These are phyloP conservation scores for Bombus confusus DNA, from an alignment of 1,140 invertebrate species.

Conservation along the genomic window DNA sequence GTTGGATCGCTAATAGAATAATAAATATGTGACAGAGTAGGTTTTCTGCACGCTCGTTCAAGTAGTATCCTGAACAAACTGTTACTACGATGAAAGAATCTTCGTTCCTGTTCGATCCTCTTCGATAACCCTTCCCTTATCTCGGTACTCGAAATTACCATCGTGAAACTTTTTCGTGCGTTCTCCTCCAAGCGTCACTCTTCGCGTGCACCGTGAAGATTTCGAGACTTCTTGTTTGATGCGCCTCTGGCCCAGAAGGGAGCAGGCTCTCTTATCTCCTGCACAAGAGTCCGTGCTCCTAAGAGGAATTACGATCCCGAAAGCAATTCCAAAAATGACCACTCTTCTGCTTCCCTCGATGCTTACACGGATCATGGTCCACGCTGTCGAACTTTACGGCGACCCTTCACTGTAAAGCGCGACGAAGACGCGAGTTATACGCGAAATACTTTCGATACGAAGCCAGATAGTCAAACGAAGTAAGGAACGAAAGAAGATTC, in stretches of 20 bases:
- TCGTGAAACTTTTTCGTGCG: not conserved
- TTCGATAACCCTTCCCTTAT: slow-evolving; percentile 3
- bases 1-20: slow-evolving; percentile 78
- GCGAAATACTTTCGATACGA: slow-evolving; percentile 56
- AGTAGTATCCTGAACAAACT: slow-evolving; percentile 65
- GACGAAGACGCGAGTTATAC: not conserved
- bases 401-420: not conserved
- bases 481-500: slow-evolving; percentile 55
- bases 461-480: slow-evolving; percentile 51
- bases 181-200: not conserved
- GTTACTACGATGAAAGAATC: not conserved
- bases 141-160: not conserved
- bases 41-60: slow-evolving; percentile 59
- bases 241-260: not conserved
- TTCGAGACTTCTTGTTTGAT: not conserved
- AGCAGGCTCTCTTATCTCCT: not conserved
- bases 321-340: not conserved
- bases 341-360: not conserved
- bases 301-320: slow-evolving; percentile 1
- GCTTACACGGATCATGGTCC: not conserved
- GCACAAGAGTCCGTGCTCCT: no score
- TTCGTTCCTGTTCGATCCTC: not conserved
- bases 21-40: slow-evolving; percentile 71
- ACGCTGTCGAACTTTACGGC: slow-evolving; percentile 28
- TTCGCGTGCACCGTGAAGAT: not conserved